Evolutionary conservation across 2,113 vertebrate genomes (phyloP), one percentile per base, ranked within the genome.

Genomic region (Neodontobutis hainanensis): DNA sequence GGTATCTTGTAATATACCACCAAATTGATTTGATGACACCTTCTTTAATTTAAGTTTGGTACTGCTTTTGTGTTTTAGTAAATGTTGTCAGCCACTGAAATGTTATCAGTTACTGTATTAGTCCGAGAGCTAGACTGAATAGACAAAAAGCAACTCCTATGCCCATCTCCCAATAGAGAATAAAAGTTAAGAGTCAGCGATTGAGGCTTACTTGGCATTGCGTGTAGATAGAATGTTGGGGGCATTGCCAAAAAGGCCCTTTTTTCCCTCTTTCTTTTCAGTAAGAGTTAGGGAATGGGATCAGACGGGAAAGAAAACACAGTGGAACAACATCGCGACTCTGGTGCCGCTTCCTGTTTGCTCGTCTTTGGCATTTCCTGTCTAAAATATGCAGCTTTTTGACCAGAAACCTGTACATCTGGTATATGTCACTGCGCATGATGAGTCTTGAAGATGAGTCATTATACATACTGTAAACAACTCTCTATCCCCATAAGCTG

Each of bases 331-430:
- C 80, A 72, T 71, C 12, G n/a, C 51, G 5, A 43, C 71, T 76
- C 67, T 60, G 65, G 55, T 63, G 67, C 62, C 45, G 34, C 80
- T 90, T 90, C 85, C 85, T 87, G 87, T 85, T 72, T 48, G 49
- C 64, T 68, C n/a, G n/a, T n/a, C n/a, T n/a, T n/a, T n/a, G n/a
- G n/a, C n/a, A n/a, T n/a, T n/a, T n/a, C n/a, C 86, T 81, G 73
- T 46, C 65, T 61, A 27, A 69, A 78, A 73, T 67, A 68, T 70
- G 63, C 57, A 52, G 62, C 49, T 43, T 72, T 70, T 36, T 1
- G 62, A 63, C 84, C 81, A 85, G 75, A 27, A 27, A 27, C 19
- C 19, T 27, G 19, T 27, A 27, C 3, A 27, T 27, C 19, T 27
- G 19, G 19, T 27, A 27, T 27, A 2, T 27, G 19, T 27, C 19